Evolutionary conservation across 2,113 vertebrate species (phyloP).

Genomic region (Sturnus vulgaris): DNA sequence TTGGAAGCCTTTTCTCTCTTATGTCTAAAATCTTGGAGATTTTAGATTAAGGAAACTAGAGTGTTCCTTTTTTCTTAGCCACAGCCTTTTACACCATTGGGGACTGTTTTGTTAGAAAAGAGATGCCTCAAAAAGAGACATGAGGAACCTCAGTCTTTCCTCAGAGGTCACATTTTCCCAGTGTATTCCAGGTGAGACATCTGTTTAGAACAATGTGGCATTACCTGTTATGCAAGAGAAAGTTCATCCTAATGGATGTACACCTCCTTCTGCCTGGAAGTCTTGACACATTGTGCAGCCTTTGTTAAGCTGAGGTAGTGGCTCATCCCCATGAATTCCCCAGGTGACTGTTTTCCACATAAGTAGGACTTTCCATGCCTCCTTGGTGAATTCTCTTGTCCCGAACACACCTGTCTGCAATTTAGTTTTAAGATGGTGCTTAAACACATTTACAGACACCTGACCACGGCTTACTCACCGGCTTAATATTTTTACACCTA

Average conservation of each 20-base stretch:
- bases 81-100: background rate
- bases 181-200: background rate
- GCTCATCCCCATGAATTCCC: background rate
- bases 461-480: accelerated
- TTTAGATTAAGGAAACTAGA: background rate
- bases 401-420: background rate
- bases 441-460: background rate
- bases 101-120: background rate
- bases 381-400: background rate
- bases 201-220: background rate
- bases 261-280: background rate
- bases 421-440: background rate
- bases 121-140: background rate
- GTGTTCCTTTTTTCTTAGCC: background rate
- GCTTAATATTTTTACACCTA: background rate
- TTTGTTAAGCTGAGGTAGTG: background rate
- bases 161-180: background rate
- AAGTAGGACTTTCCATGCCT: background rate
- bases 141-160: background rate
- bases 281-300: background rate
- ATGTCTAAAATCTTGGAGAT: background rate
- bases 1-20: background rate
- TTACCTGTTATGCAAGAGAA: background rate
- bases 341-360: background rate
- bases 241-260: background rate